These are phyloP conservation scores for Pseudochirops corinnae DNA, from an alignment of 2,797 vertebrate genomes.

Conservation along the genomic window DNA sequence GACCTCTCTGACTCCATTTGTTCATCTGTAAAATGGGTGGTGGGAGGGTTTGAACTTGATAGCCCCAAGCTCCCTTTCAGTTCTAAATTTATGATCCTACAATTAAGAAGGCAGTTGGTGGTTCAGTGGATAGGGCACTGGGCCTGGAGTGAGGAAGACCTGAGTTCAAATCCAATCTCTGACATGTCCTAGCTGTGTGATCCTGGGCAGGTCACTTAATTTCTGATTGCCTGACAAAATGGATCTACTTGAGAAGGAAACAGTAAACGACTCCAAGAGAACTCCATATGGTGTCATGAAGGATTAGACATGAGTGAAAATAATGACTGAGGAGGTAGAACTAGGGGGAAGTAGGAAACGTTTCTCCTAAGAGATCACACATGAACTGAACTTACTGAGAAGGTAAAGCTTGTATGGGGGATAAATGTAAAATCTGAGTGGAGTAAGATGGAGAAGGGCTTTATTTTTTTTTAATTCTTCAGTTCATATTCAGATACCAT, in stretches of 20 bases:
- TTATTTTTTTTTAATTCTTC: background rate
- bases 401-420: background rate
- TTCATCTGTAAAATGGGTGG: slow-evolving; percentile 12
- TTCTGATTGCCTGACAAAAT: background rate
- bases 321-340: background rate
- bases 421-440: background rate
- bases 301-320: background rate
- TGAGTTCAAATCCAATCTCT: background rate
- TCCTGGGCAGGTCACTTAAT: background rate
- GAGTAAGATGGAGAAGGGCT: background rate
- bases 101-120: background rate
- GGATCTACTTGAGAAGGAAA: background rate
- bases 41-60: background rate
- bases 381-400: background rate
- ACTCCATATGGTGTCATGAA: background rate
- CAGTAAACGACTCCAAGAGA: background rate
- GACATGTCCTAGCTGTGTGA: background rate
- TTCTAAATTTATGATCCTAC: background rate
- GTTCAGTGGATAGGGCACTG: background rate
- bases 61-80: background rate
- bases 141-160: background rate
- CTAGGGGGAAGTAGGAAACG: background rate
- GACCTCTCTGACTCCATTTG: background rate
- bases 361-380: background rate
- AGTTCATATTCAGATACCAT: too few species aligned